Evolutionary conservation across 2,888 invertebrate genomes (phyloP), one percentile per base, ranked within the genome.

Genomic region (Drosophila koepferae): DNA sequence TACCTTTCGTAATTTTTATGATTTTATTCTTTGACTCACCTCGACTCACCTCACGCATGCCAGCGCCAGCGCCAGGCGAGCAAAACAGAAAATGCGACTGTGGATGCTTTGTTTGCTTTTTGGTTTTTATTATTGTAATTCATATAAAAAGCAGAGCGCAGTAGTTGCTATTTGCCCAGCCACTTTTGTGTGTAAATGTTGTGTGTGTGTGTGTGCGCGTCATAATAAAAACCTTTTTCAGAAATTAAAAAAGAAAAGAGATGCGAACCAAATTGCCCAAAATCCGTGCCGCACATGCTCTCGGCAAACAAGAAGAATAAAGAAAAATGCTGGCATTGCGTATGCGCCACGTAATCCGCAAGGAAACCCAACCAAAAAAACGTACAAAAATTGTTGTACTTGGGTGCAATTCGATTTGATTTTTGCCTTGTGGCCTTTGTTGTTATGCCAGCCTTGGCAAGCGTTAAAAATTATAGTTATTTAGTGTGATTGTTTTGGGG

Each of bases 1-100:
- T 77, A 84, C 85, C 87, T 89, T 87, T 82, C 90, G 88, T 88
- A 82, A 89, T 90, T 89, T 88, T 90, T 87, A 89, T 88, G 90
- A 88, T 88, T 82, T 90, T 89, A 84, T 84, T 87, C 78, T 73
- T 40, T 51, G 43, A 31, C 56, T 54, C 38, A 40, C 38, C 38
- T 16, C 38, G 16, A 16, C 38, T 40, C 70, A 60, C 54, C 69
- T 53, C 66, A 54, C 36, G 53, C 53, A 20, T n/a, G 36, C 38
- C 20, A 44, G 20, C 20, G 43, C 18, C 43, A 20, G 51, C n/a
- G n/a, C n/a, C n/a, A n/a, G n/a, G n/a, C 9, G 20, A 34, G 3
- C n/a, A 64, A 60, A 71, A 65, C 65, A 66, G 46, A 63, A 31
- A 60, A 58, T 58, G 51, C 60, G 48, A 73, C 58, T 76, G 78